Base-by-base conservation (phyloP, 2,888 invertebrate genomes). In the Rugalucina vietnamica region DNA sequence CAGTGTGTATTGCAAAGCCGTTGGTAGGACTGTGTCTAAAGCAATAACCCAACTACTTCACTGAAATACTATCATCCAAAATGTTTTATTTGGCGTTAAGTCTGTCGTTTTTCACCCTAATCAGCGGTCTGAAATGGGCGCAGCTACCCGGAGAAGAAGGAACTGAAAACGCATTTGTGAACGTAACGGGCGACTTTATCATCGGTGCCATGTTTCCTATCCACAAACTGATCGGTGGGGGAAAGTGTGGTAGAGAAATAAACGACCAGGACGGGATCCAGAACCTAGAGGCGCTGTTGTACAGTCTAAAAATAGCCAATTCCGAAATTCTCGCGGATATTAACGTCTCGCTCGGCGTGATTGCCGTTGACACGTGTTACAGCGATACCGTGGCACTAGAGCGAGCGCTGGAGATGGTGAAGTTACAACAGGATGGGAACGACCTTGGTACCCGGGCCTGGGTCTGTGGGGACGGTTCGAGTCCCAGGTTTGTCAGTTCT, bases 201-300 rank as follows among this genome's bases (percentile, higher is more conserved):
- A 95, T 97, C 39, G 97, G 97, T 0, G 97, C 97, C 3, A 95
- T 97, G 69, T 97, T 97, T 93, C 97, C 97, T 0, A 96, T 97
- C 93, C 97, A 97, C 91, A 96, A 65, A 14, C 79, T 83, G 0
- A 77, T 79, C 10, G 77, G 71, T 36, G 81, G 81, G 21, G 74
- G 37, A 12, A 75, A 49, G 18, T 88, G 88, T 96, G 96, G 93
- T 89, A 69, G 72, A 0, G 71, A 43, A 2, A 79, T 89, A 3
- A 96, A 97, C 93, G 96, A 96, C 87, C 96, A 97, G 91, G 97
- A 97, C 89, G 97, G 97, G 24, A 96, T 97, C 82, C 97, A 97
- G 91, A 95, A 96, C 4, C 94, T 97, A 82, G 97, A 97, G 91
- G 97, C 97, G 1, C 96, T 97, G 96, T 94, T 97, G 4, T 97